Evolutionary conservation across 2,113 vertebrate species (phyloP).

Genomic region (Labeo catla): DNA sequence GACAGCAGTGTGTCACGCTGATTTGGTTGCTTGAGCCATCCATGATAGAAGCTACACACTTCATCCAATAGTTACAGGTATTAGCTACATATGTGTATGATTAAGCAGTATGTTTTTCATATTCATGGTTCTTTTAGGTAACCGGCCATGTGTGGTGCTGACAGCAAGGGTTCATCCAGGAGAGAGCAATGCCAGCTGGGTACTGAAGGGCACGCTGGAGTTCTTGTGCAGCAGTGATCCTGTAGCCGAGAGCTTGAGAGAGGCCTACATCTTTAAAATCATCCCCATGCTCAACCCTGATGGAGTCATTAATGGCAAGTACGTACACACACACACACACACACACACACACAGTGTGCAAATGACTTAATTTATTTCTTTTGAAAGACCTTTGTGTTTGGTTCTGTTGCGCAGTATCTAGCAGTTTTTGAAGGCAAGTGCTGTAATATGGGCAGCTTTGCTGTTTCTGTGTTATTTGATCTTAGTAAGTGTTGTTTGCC

Average conservation of each 20-base stretch:
- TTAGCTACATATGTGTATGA: neutral
- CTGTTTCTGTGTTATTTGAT: neutral
- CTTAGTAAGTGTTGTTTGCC: neutral
- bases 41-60: neutral
- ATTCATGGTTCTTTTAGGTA: slow-evolving; percentile 68
- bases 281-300: slow-evolving; percentile 95
- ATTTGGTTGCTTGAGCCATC: neutral
- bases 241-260: slow-evolving; percentile 83
- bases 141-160: slow-evolving; percentile 84
- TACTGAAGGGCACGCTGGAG: slow-evolving; percentile 93
- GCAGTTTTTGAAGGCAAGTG: neutral
- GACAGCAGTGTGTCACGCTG: neutral
- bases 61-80: neutral
- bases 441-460: neutral
- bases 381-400: neutral
- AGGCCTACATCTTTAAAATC: slow-evolving; percentile 92
- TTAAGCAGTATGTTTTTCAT: neutral
- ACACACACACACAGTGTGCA: neutral
- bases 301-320: slow-evolving; percentile 94
- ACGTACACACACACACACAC: slow-evolving; percentile 63
- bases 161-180: slow-evolving; percentile 89
- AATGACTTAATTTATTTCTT: neutral
- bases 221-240: slow-evolving; percentile 86
- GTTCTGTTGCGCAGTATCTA: neutral
- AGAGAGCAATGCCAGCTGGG: slow-evolving; percentile 94